Evolutionary conservation across 2,113 vertebrate genomes (phyloP), one percentile per base, ranked within the genome.

Genomic region (Pangasianodon hypophthalmus): DNA sequence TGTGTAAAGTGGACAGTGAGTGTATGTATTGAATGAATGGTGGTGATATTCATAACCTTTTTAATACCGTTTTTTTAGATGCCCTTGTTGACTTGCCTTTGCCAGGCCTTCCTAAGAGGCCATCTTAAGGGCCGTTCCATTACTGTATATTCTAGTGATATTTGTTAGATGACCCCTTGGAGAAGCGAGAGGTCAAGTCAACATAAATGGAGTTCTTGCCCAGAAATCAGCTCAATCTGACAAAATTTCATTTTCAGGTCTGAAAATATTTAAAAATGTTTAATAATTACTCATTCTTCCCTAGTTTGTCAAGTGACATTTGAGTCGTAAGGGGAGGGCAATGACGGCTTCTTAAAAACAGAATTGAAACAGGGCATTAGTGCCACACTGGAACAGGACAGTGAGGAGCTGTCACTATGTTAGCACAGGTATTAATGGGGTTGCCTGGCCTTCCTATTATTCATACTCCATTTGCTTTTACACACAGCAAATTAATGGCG

Each of bases 401-500:
- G 62, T 52, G 50, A 58, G 80, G 84, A 90, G 75, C 83, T 60
- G 44, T 87, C 58, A 83, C 52, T 87, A 87, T 89, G 75, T 85
- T 92, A 86, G 81, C 83, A 73, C 41, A 52, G 71, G 83, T 83
- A 84, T 79, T 85, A 92, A 90, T 90, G 67, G 75, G 86, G 85
- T 58, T 80, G 86, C 46, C 86, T 88, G 44, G 87, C 48, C 32
- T 87, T 89, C 84, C 41, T 85, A 92, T 92, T 92, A 92, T 89
- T 90, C 89, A 92, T 84, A 77, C 79, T 92, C 86, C 77, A 90
- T 91, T 90, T 91, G 56, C 89, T 91, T 81, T 90, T 83, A 62
- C 83, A 84, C 86, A 90, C 89, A 90, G 71, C 83, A 85, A 85
- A 89, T 91, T 86, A 91, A 90, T 88, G 80, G 83, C 69, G 69